Evolutionary conservation across 2,797 vertebrate species (phyloP).

Genomic region (Jordanella pulchra): DNA sequence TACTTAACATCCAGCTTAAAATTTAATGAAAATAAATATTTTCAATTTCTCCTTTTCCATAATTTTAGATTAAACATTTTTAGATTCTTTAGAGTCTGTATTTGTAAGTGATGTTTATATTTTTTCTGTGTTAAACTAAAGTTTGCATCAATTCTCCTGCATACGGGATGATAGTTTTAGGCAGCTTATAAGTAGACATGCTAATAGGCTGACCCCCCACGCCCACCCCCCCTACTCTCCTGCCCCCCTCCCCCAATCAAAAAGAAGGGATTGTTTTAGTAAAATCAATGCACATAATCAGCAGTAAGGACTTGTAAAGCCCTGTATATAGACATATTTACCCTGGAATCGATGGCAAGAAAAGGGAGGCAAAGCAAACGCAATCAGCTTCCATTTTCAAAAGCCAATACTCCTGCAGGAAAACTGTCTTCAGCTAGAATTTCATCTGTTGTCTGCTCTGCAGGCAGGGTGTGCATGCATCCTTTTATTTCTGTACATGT

Average conservation of each 20-base stretch:
- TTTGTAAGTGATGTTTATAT: background rate
- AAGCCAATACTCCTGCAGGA: conserved; percentile 74
- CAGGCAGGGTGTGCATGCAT: conserved; percentile 43
- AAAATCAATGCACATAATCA: conserved; percentile 63
- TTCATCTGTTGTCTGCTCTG: conserved; percentile 69
- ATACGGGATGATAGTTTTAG: conserved; percentile 42
- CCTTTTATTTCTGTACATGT: conserved; percentile 23
- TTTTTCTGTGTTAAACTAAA: conserved; percentile 32
- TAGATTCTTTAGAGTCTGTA: background rate
- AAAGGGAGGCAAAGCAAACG: conserved; percentile 61
- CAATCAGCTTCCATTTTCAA: conserved; percentile 71
- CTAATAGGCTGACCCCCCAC: conserved; percentile 47
- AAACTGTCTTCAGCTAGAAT: conserved; percentile 67
- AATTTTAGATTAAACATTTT: background rate
- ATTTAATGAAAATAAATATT: background rate
- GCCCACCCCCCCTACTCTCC: too few species aligned
- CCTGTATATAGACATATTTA: conserved; percentile 62
- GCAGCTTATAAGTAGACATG: conserved; percentile 33
- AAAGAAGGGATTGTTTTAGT: conserved; percentile 36
- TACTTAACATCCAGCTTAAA: background rate
- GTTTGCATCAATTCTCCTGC: conserved; percentile 49
- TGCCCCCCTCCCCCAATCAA: conserved; percentile 48
- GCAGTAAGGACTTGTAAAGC: conserved; percentile 61
- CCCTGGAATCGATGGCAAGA: conserved; percentile 67
- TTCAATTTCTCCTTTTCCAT: background rate